phyloP scores from a whole-genome alignment of 2,113 vertebrate species.

The Anolis carolinensis region DNA sequence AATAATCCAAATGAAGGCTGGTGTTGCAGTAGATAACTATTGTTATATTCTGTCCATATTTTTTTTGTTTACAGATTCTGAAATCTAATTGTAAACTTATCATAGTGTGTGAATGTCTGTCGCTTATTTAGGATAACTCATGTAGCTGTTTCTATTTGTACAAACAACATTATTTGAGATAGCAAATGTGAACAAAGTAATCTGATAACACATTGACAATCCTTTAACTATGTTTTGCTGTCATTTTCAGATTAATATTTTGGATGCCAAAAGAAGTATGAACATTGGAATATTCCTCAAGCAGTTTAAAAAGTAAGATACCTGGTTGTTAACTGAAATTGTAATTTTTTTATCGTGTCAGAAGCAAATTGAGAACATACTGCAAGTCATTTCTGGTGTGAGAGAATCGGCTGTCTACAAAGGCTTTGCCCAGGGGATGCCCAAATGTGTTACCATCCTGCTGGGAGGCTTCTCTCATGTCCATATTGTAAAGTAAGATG shows the following conservation, averaged over 20 bases:
- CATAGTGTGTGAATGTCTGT: not conserved
- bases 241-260: slow-evolving; percentile 84
- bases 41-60: no score
- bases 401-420: no score
- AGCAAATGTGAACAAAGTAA: slow-evolving; percentile 1
- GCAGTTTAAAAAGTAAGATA: slow-evolving; percentile 96
- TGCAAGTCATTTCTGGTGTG: no score
- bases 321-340: not conserved
- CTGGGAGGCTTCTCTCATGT: no score
- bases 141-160: not conserved
- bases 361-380: no score
- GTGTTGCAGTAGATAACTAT: no score
- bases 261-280: slow-evolving; percentile 97
- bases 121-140: not conserved
- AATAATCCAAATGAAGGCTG: not conserved
- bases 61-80: no score
- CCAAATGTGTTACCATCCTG: no score
- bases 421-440: no score
- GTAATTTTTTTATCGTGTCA: no score
- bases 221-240: slow-evolving; percentile 26
- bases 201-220: slow-evolving; percentile 15
- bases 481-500: no score
- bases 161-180: not conserved
- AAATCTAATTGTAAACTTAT: not conserved
- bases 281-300: slow-evolving; percentile 97